These are phyloP conservation scores for Arenaria interpres DNA, from an alignment of 2,113 vertebrate species.

Conservation along the genomic window DNA sequence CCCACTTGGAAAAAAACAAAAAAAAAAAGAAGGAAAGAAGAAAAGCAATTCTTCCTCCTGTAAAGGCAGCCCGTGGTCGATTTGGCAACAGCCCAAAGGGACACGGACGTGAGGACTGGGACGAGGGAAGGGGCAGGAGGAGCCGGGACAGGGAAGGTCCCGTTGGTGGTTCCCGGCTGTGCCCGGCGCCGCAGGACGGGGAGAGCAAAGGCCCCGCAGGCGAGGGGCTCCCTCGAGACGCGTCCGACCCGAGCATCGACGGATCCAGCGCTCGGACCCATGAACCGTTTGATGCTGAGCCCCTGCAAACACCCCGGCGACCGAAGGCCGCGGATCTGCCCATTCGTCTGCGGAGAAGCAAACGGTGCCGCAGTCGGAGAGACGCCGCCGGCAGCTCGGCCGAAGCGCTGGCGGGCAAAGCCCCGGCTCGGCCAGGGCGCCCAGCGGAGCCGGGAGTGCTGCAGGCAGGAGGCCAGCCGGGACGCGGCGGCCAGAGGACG, in stretches of 20 bases:
- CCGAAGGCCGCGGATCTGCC: accelerated
- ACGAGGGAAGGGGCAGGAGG: not conserved
- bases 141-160: not conserved
- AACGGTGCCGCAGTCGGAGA: accelerated
- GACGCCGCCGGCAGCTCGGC: accelerated
- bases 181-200: too few relatives aligned
- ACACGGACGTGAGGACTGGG: accelerated
- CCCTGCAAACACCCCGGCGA: accelerated
- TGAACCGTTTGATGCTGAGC: not conserved
- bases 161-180: accelerated
- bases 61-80: not conserved
- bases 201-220: not conserved
- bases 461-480: not conserved
- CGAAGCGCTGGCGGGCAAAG: not conserved
- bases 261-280: accelerated
- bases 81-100: not conserved
- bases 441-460: not conserved
- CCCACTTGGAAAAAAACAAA: not conserved
- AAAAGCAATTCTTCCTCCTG: slow-evolving; percentile 7
- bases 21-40: not conserved
- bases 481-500: accelerated
- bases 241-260: accelerated
- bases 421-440: not conserved
- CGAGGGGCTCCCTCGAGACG: accelerated
- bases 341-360: accelerated